Base-by-base conservation (phyloP, 2,888 invertebrate genomes). In the Silvanus unidentatus region DNA sequence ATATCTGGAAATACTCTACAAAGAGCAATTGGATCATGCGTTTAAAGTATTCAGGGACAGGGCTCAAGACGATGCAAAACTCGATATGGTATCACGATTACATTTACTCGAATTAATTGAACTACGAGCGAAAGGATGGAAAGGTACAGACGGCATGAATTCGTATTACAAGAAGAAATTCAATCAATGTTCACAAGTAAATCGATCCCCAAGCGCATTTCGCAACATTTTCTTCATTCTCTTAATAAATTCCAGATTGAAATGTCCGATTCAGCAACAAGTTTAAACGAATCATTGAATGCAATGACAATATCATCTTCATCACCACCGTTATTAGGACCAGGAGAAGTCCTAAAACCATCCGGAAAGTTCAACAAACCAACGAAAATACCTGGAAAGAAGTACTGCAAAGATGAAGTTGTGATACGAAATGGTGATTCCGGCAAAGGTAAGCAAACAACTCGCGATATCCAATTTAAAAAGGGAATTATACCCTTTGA, bases 401-500 rank as follows among this genome's bases (percentile, higher is more conserved):
- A 89, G 69, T 93, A 92, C 73, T 91, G 90, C 64, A 92, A 94
- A 71, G 94, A 95, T 69, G 95, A 96, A 74, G 89, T 65, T 52
- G 88, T 94, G 50, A 96, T 96, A 64, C 80, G 93, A 55, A 95
- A 95, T 72, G 89, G 92, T 50, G 95, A 95, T 74, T 94, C 93
- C 41, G 95, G 95, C 65, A 95, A 95, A 87, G 94, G 94, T 92
- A 75, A n/a, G n/a, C n/a, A n/a, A n/a, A n/a, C n/a, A 39, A 16
- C 22, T 39, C 39, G 39, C 45, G 38, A 12, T 35, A n/a, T 28
- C 37, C 13, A 15, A 12, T 37, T 37, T 9, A 4, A 6, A 6
- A n/a, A 4, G 13, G n/a, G 4, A 15, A 12, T 8, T 12, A 5
- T 32, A n/a, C 3, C n/a, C n/a, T n/a, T n/a, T n/a, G n/a, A n/a